Base-by-base conservation (phyloP, 1,140 invertebrate genomes). In the Sycophila sp. region DNA sequence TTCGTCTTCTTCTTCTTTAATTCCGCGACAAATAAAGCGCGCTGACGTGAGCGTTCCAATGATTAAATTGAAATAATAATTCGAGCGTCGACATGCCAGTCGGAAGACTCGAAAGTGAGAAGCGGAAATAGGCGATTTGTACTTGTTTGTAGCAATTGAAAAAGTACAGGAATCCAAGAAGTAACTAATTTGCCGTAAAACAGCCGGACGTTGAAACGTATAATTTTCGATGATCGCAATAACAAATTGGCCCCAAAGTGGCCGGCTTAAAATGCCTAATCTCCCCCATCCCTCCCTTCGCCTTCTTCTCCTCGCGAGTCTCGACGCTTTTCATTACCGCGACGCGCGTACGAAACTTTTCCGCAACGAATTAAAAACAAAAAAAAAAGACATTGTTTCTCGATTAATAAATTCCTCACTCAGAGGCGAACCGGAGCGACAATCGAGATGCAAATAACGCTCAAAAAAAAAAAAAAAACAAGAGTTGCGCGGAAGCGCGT, bases 71-170 rank as follows among this genome's bases (percentile, higher is more conserved):
- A 71, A 71, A 66, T 71, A 66, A 71, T 71, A 71, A 70, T 70
- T 56, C 53, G 59, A 70, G 55, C 69, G 40, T 40, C 55, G 62
- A 58, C 62, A 64, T 70, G 68, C 30, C 60, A 58, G 51, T 63
- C 59, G 59, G 68, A 70, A 70, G 68, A 66, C 69, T 71, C 62
- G 62, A 71, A 71, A 71, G 73, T 65, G 69, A 70, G 69, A 71
- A 68, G 69, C 64, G 73, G 73, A 71, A 74, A 74, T 68, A 56
- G 64, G 58, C 26, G 64, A 68, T 73, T 73, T 73, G 63, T 70
- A 62, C 72, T 73, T 73, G 58, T 70, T 73, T 73, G 63, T 70
- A 63, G 51, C 63, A 73, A 73, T 73, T 73, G 72, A 69, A 73
- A 73, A 66, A 73, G 67, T 73, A 67, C 70, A 72, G 67, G 72